Evolutionary conservation across 1,140 invertebrate genomes (phyloP).

Genomic region (Drosophila quadrilineata): DNA sequence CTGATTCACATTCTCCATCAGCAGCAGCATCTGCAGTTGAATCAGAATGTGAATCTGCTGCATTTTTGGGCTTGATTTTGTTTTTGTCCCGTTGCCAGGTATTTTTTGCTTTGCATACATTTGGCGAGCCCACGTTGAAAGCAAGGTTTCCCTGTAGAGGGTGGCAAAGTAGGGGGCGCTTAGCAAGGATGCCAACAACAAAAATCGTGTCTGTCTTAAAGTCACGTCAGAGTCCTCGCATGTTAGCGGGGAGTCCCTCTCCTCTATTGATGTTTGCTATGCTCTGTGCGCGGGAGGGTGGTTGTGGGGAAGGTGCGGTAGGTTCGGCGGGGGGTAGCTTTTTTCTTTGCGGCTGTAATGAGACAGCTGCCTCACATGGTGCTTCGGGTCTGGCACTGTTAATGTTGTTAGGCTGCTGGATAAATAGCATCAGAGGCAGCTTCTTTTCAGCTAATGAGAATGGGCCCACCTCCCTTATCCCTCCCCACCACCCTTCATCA

Average conservation of each 20-base stretch:
- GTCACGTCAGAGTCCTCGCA: constrained; percentile 48
- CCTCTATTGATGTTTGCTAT: no score
- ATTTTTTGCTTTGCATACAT: constrained; percentile 46
- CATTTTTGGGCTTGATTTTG: constrained; percentile 33
- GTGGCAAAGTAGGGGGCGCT: constrained; percentile 1
- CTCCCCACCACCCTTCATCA: no score
- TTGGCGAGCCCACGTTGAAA: constrained; percentile 15
- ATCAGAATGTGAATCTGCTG: constrained; percentile 27
- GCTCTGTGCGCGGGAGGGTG: no score
- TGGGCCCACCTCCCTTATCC: constrained; percentile 2
- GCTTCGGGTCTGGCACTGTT: constrained; percentile 43
- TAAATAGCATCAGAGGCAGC: constrained; percentile 49
- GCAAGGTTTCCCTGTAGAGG: constrained; percentile 20
- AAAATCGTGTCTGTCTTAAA: constrained; percentile 71
- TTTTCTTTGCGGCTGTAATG: constrained; percentile 48
- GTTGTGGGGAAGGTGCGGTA: background rate
- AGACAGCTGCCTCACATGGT: constrained; percentile 53
- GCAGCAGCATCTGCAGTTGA: constrained; percentile 9
- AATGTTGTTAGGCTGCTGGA: constrained; percentile 65
- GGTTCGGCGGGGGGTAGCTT: background rate
- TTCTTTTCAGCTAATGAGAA: constrained; percentile 77
- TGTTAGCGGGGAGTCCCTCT: background rate
- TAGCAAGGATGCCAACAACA: constrained; percentile 47
- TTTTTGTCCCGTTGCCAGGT: no score
- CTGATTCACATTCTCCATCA: background rate